These are phyloP conservation scores for Cyprinus carpio DNA, from an alignment of 2,113 vertebrate genomes.

Conservation along the genomic window DNA sequence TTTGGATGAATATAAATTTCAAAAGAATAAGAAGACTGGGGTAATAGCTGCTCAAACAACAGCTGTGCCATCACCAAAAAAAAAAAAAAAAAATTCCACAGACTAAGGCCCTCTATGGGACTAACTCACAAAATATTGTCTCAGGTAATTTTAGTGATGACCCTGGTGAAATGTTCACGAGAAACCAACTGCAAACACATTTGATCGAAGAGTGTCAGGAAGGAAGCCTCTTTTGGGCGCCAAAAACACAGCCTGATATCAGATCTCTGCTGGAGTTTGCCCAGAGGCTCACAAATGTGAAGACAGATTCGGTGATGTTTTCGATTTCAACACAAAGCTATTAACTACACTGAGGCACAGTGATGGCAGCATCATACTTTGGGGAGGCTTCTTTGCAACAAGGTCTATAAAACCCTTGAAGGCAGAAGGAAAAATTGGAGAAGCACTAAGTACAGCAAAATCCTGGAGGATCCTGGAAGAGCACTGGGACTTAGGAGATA, in stretches of 20 bases:
- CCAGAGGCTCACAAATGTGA: conserved; percentile 5
- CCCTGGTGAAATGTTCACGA: not conserved
- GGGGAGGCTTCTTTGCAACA: conserved; percentile 17
- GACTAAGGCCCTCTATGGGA: not conserved
- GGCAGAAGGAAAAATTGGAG: not conserved
- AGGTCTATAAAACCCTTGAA: conserved; percentile 18
- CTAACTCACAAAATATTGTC: not conserved
- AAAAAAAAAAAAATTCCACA: too few relatives aligned
- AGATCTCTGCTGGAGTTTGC: conserved; percentile 8
- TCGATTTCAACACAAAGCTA: conserved; percentile 27
- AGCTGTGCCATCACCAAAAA: too few relatives aligned
- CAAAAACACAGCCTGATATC: not conserved
- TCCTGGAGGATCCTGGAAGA: not conserved
- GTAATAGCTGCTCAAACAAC: too few relatives aligned
- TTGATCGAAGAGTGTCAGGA: conserved; percentile 8
- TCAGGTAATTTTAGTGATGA: not conserved
- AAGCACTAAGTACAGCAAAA: not conserved
- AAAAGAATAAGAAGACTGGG: too few relatives aligned
- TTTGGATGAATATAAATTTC: too few relatives aligned
- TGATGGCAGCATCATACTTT: conserved; percentile 12
- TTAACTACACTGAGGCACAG: not conserved
- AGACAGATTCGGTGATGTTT: not conserved
- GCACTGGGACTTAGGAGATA: not conserved
- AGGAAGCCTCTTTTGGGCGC: not conserved
- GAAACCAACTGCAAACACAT: not conserved